A percentile compares a stretch with the other conserved stretches of the same genome.
phyloP scores from a whole-genome alignment of 2,888 invertebrate genomes.

The Mermis nigrescens region DNA sequence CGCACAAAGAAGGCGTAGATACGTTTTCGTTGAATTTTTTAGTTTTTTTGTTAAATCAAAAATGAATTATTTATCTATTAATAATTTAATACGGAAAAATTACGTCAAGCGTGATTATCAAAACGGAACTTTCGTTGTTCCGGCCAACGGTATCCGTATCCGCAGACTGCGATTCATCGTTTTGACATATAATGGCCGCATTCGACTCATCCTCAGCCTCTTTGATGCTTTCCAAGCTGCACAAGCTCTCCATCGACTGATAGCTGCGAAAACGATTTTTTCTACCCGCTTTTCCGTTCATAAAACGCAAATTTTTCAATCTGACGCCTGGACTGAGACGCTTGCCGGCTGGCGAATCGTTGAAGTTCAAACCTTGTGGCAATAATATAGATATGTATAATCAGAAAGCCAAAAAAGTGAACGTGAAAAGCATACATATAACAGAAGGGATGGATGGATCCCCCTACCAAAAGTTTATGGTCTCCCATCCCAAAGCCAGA shows the following conservation, averaged over 20 bases:
- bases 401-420: background rate
- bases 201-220: constrained; percentile 3
- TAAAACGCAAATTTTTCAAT: background rate
- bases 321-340: constrained; percentile 15
- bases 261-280: constrained; percentile 8
- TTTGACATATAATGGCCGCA: background rate
- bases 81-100: too few relatives aligned
- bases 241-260: constrained; percentile 10
- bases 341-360: constrained; percentile 17
- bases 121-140: too few relatives aligned
- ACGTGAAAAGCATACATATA: background rate
- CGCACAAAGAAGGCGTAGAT: too few relatives aligned
- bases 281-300: background rate
- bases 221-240: constrained; percentile 11
- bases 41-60: too few relatives aligned
- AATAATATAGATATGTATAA: background rate
- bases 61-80: too few relatives aligned
- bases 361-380: constrained; percentile 16
- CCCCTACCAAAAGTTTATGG: too few relatives aligned
- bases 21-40: too few relatives aligned
- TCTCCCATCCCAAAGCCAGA: too few relatives aligned
- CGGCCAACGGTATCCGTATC: too few relatives aligned
- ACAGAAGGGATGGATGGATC: too few relatives aligned
- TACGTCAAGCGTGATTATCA: too few relatives aligned
- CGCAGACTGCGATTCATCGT: too few relatives aligned